These are phyloP conservation scores for Andrena dorsata DNA, from an alignment of 2,888 invertebrate species.

Conservation along the genomic window DNA sequence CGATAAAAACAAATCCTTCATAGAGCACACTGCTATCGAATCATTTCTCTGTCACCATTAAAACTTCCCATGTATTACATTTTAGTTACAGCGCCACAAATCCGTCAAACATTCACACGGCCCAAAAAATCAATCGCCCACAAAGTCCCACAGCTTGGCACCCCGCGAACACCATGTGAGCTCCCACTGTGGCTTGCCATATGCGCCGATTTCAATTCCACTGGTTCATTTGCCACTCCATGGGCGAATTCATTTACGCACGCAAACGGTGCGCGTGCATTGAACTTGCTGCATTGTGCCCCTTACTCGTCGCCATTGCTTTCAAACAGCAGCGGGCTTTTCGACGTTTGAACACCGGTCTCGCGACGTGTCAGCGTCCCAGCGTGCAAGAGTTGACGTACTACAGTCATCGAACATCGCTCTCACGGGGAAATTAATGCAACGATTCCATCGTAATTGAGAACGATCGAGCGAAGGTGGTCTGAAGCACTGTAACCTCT, in stretches of 20 bases:
- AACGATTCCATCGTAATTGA: conserved; percentile 39
- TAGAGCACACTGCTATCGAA: too few species aligned
- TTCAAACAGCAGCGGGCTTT: background rate
- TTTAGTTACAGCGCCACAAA: background rate
- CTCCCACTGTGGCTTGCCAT: conserved; percentile 23
- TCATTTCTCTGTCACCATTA: background rate
- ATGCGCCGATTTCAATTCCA: conserved; percentile 59
- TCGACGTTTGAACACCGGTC: conserved; percentile 23
- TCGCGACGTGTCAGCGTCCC: conserved; percentile 14
- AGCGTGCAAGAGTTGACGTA: background rate
- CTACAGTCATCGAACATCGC: conserved; percentile 20
- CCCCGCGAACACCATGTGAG: conserved; percentile 54
- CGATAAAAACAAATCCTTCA: too few species aligned
- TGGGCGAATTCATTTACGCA: conserved; percentile 22
- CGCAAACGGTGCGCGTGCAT: conserved; percentile 15
- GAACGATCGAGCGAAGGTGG: conserved; percentile 8
- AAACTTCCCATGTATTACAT: background rate
- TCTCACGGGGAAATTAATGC: conserved; percentile 1
- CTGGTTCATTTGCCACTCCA: conserved; percentile 55
- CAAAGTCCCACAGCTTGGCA: background rate
- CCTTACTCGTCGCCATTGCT: background rate
- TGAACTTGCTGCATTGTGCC: conserved; percentile 26
- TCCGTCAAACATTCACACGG: background rate
- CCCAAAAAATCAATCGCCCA: background rate
- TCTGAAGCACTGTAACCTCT: conserved; percentile 40